Evolutionary conservation across 2,888 invertebrate species (phyloP).

Genomic region (Phytoseiulus persimilis): DNA sequence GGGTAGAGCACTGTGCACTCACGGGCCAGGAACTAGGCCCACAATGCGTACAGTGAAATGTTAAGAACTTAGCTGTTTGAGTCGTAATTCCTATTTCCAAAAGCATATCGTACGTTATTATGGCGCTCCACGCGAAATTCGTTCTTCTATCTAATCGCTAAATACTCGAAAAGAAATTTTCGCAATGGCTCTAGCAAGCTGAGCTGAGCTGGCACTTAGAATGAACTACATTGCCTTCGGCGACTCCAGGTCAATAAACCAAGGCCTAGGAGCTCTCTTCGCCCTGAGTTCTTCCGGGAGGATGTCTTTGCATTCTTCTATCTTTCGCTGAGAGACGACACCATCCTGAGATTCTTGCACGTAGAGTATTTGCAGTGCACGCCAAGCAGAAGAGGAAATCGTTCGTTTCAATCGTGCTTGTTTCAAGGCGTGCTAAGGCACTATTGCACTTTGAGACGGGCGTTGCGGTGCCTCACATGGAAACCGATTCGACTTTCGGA

Average conservation of each 20-base stretch:
- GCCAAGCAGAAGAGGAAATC: conserved; percentile 25
- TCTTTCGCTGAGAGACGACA: background rate
- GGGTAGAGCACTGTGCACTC: background rate
- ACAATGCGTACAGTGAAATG: background rate
- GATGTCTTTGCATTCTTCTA: background rate
- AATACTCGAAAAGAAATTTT: background rate
- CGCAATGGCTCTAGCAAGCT: background rate
- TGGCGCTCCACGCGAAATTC: background rate
- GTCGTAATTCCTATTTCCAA: background rate
- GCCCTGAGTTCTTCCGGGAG: background rate
- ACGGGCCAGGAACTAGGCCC: background rate
- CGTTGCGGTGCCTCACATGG: background rate
- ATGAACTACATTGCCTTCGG: background rate
- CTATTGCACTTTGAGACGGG: conserved; percentile 35
- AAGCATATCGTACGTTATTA: background rate
- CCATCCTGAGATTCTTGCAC: conserved; percentile 33
- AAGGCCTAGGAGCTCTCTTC: background rate
- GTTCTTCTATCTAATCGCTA: background rate
- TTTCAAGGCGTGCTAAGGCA: conserved; percentile 37
- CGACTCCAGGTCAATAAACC: background rate
- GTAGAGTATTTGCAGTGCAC: conserved; percentile 30
- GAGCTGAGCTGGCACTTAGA: background rate
- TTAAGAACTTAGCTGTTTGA: background rate
- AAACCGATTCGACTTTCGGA: background rate
- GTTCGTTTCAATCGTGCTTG: conserved; percentile 8